phyloP scores from a whole-genome alignment of 1,140 invertebrate genomes.

The Drosophila paulistorum region DNA sequence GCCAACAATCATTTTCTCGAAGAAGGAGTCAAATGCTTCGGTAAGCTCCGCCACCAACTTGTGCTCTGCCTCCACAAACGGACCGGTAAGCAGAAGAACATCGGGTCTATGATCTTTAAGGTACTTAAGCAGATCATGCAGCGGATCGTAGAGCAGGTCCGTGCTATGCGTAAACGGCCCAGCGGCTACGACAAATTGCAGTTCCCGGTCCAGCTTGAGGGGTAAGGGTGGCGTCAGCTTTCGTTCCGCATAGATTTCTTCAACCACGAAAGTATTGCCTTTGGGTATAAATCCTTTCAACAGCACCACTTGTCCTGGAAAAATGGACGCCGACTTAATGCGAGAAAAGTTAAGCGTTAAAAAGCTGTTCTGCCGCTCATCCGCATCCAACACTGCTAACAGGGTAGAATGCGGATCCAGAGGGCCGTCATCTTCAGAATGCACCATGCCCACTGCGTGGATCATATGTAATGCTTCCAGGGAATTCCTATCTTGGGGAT shows the following conservation, averaged over 20 bases:
- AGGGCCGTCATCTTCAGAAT: constrained; percentile 88
- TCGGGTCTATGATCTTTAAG: constrained; percentile 89
- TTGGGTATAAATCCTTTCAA: constrained; percentile 88
- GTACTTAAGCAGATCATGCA: constrained; percentile 90
- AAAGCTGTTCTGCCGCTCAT: constrained; percentile 59
- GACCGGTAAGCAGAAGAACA: constrained; percentile 91
- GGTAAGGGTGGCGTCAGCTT: constrained; percentile 55
- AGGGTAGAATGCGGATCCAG: constrained; percentile 88
- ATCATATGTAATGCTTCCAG: constrained; percentile 55
- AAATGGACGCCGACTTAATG: constrained; percentile 89
- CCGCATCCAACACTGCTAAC: constrained; percentile 87
- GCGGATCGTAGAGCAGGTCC: constrained; percentile 90
- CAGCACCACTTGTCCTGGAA: constrained; percentile 93
- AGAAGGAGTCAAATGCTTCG: constrained; percentile 88
- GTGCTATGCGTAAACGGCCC: constrained; percentile 93
- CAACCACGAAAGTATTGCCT: constrained; percentile 87
- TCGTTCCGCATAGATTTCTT: constrained; percentile 86
- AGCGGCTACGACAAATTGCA: constrained; percentile 90
- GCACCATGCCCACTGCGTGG: constrained; percentile 87
- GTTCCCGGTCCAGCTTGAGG: constrained; percentile 83
- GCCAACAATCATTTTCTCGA: constrained; percentile 87
- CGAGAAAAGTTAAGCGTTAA: constrained; percentile 86
- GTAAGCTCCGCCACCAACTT: constrained; percentile 85
- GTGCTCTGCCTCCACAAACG: constrained; percentile 91
- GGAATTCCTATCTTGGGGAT: constrained; percentile 60